phyloP scores from a whole-genome alignment of 2,113 vertebrate genomes.

The Thunnus thynnus region DNA sequence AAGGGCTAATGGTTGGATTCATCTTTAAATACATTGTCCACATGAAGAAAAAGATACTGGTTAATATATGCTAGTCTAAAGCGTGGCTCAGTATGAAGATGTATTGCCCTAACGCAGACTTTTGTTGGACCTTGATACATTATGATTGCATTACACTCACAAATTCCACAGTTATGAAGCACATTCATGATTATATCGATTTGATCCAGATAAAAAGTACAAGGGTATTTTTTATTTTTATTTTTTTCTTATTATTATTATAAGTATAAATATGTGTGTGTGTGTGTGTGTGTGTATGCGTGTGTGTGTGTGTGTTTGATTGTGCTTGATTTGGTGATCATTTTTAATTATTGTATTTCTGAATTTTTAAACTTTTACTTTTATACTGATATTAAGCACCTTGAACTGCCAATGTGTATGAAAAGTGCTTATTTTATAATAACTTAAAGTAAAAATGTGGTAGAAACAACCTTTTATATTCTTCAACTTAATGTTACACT shows the following conservation, averaged over 20 bases:
- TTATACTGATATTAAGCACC: too few relatives aligned
- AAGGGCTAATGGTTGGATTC: constrained; percentile 35
- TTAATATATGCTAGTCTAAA: constrained; percentile 4
- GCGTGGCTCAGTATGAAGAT: constrained; percentile 6
- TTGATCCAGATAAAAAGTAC: neutral
- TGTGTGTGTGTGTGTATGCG: too few relatives aligned
- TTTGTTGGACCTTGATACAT: constrained; percentile 15
- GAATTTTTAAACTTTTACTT: too few relatives aligned
- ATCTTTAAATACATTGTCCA: neutral
- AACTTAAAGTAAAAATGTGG: neutral
- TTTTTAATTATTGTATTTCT: too few relatives aligned
- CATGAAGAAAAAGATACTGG: constrained; percentile 20
- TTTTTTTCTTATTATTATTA: too few relatives aligned
- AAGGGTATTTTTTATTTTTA: neutral
- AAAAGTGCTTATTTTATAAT: neutral
- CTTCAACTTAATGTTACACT: neutral
- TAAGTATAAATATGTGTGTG: too few relatives aligned
- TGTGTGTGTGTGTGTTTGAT: too few relatives aligned
- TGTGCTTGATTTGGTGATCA: too few relatives aligned
- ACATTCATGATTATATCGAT: constrained; percentile 10
- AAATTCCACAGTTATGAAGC: neutral
- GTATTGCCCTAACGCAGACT: constrained; percentile 14
- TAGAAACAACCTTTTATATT: neutral
- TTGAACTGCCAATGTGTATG: too few relatives aligned
- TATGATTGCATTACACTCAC: constrained; percentile 1